These are phyloP conservation scores for Ovis aries DNA, from an alignment of 2,113 vertebrate genomes.

Conservation along the genomic window ARS-UI_Ramb_v3.0 NC_056070.1:53280501-53281000, in stretches of 20 bases:
- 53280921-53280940: background rate
- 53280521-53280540: background rate
- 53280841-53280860: rapidly evolving
- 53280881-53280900: background rate
- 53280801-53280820: background rate
- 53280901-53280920: background rate
- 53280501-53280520: background rate
- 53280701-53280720: too few relatives aligned
- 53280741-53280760: background rate
- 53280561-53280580: background rate
- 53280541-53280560: background rate
- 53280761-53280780: background rate
- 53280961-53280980: background rate
- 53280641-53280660: background rate
- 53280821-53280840: background rate
- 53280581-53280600: background rate
- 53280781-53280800: background rate
- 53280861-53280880: background rate
- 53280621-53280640: rapidly evolving
- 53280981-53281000: background rate
- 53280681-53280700: background rate
- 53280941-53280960: background rate
- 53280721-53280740: background rate
- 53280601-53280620: rapidly evolving
- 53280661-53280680: rapidly evolving